A percentile compares a stretch with the other conserved stretches of the same genome.
Evolutionary conservation across 53 echinoderm and acorn worm genomes (phyloP).

Genomic region (Hippasteria phrygiana): DNA sequence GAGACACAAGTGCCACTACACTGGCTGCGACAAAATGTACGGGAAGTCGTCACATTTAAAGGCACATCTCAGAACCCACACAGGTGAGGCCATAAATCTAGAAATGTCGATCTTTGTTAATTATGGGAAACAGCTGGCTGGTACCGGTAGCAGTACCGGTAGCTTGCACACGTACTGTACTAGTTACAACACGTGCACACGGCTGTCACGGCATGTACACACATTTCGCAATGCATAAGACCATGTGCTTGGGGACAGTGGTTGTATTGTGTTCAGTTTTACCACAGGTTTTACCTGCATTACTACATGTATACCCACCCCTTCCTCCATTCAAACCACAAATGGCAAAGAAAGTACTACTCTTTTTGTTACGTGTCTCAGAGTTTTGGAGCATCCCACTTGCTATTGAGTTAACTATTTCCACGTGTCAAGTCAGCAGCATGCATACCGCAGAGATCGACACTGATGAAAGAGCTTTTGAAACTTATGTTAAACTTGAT

Average conservation of each 20-base stretch:
- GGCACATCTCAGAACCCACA: conserved; percentile 96
- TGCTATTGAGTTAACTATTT: conserved; percentile 10
- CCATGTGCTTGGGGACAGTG: neutral
- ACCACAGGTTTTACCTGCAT: too few species aligned
- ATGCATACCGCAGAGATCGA: neutral
- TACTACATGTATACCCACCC: too few species aligned
- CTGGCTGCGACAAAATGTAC: conserved; percentile 90
- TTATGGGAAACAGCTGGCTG: too few species aligned
- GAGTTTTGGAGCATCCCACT: conserved; percentile 23
- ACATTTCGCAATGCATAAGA: too few species aligned
- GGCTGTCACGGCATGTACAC: too few species aligned
- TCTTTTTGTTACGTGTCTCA: conserved; percentile 36
- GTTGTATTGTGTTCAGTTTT: too few species aligned
- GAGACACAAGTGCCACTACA: conserved; percentile 91
- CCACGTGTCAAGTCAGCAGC: conserved; percentile 29
- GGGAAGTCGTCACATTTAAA: conserved; percentile 98
- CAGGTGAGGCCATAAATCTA: conserved; percentile 74
- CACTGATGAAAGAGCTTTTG: neutral
- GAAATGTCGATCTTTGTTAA: neutral
- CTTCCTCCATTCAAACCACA: too few species aligned
- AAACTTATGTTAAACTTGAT: neutral
- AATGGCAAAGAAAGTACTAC: neutral
- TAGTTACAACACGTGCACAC: conserved; percentile 11
- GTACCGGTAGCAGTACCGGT: too few species aligned
- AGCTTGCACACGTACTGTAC: neutral